Percentiles rank a stretch among this genome's conserved stretches.
These are phyloP conservation scores for Meloidogyne exigua DNA, from an alignment of 1,140 invertebrate species.

Conservation along the genomic window DNA sequence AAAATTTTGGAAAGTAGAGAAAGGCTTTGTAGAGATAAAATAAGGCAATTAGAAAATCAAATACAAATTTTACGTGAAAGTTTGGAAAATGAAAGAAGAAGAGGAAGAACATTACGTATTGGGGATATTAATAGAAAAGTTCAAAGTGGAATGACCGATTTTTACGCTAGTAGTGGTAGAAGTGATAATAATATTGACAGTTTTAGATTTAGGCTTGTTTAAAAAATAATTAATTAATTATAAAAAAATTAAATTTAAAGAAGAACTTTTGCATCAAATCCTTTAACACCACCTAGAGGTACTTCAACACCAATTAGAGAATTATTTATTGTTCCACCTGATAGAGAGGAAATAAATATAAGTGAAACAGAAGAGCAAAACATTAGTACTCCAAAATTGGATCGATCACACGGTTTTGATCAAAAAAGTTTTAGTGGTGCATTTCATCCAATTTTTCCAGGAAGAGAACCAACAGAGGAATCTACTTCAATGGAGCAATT, in stretches of 20 bases:
- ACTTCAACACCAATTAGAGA: conserved; percentile 58
- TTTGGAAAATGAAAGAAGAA: conserved; percentile 56
- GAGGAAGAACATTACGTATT: conserved; percentile 51
- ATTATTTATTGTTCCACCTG: conserved; percentile 14
- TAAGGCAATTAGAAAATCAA: conserved; percentile 60
- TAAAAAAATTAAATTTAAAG: conserved; percentile 16
- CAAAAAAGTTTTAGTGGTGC: conserved; percentile 17
- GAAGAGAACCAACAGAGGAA: neutral
- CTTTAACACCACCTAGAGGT: conserved; percentile 61
- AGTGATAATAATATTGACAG: conserved; percentile 54
- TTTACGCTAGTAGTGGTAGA: conserved; percentile 14
- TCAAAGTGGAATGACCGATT: conserved; percentile 37
- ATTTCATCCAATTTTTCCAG: conserved; percentile 20
- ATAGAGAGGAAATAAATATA: conserved; percentile 7
- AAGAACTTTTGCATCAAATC: conserved; percentile 61
- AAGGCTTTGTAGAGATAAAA: conserved; percentile 51
- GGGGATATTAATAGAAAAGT: conserved; percentile 51
- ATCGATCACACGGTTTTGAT: conserved; percentile 27
- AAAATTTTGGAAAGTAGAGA: conserved; percentile 61
- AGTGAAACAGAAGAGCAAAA: conserved; percentile 7
- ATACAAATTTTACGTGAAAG: conserved; percentile 55
- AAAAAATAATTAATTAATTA: neutral
- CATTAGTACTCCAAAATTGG: conserved; percentile 22
- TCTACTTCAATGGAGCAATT: neutral
- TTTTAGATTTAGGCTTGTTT: conserved; percentile 25